These are phyloP conservation scores for Pterostichus madidus DNA, from an alignment of 2,888 invertebrate species.

Conservation along the genomic window DNA sequence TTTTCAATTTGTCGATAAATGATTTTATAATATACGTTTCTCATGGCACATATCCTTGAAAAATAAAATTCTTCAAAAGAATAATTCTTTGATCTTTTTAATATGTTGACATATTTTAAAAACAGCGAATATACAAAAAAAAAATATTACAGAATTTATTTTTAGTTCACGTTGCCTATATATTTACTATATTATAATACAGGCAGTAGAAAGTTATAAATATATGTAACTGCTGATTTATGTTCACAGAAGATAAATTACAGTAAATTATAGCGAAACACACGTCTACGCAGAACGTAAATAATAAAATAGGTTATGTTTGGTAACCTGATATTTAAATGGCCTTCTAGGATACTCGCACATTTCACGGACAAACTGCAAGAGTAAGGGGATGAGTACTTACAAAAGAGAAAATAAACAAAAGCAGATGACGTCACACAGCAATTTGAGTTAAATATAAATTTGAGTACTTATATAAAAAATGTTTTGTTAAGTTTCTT, in stretches of 20 bases:
- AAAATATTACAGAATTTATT: too few relatives aligned
- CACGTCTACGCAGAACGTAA: neutral
- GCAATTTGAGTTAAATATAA: too few relatives aligned
- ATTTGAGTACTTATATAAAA: too few relatives aligned
- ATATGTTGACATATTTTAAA: too few relatives aligned
- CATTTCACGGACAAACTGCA: neutral
- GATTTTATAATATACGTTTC: too few relatives aligned
- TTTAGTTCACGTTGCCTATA: neutral
- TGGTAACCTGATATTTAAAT: conserved; percentile 33
- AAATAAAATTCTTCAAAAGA: too few relatives aligned
- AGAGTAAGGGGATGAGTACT: neutral
- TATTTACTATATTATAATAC: neutral
- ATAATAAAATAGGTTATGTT: conserved; percentile 29
- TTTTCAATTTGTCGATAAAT: too few relatives aligned
- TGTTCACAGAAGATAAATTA: neutral
- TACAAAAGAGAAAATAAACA: conserved; percentile 5
- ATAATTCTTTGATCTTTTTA: too few relatives aligned
- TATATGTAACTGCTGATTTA: too few relatives aligned
- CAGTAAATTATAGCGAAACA: neutral
- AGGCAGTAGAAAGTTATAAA: neutral
- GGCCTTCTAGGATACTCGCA: neutral
- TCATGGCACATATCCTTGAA: too few relatives aligned
- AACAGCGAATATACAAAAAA: too few relatives aligned
- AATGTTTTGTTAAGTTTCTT: too few relatives aligned
- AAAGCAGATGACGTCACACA: neutral